A percentile compares a stretch with the other conserved stretches of the same genome.
Evolutionary conservation across 2,888 invertebrate species (phyloP).

Genomic region (Macrostomum cliftonense): DNA sequence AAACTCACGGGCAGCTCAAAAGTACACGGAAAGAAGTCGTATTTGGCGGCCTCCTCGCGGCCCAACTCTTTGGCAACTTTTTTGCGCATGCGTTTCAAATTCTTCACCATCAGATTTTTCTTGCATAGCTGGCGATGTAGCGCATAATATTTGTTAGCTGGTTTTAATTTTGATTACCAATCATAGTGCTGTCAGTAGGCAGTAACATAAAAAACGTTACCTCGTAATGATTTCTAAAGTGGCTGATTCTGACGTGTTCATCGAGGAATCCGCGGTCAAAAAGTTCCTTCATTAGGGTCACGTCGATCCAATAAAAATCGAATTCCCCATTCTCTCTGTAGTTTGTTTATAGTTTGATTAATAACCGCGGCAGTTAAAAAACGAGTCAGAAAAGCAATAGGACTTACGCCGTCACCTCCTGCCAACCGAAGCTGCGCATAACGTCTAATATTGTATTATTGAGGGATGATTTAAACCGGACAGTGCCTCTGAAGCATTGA

Average conservation of each 20-base stretch:
- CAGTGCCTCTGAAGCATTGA: conserved; percentile 15
- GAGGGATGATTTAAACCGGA: conserved; percentile 32
- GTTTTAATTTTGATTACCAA: too few species aligned
- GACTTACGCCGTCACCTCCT: conserved; percentile 29
- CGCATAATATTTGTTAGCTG: too few species aligned
- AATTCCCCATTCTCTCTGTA: conserved; percentile 4
- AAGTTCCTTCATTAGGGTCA: conserved; percentile 41
- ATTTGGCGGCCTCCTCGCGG: conserved; percentile 37
- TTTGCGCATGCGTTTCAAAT: conserved; percentile 41
- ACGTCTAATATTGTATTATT: conserved; percentile 36
- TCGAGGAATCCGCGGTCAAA: conserved; percentile 39
- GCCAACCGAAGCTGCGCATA: conserved; percentile 31
- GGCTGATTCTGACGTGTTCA: conserved; percentile 44
- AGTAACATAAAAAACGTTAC: conserved; percentile 14
- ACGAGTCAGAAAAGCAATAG: too few species aligned
- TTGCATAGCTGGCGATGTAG: too few species aligned
- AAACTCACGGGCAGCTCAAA: neutral
- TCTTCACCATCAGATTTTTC: conserved; percentile 45
- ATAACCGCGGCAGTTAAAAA: neutral
- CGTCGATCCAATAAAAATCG: conserved; percentile 42
- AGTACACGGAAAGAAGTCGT: conserved; percentile 6
- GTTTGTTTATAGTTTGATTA: neutral
- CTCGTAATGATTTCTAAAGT: conserved; percentile 46
- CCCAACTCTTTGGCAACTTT: conserved; percentile 32
- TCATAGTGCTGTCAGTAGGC: too few species aligned